These are phyloP conservation scores for Lamprologus sp. DNA, from an alignment of 2,113 vertebrate genomes.

Conservation along the genomic window DNA sequence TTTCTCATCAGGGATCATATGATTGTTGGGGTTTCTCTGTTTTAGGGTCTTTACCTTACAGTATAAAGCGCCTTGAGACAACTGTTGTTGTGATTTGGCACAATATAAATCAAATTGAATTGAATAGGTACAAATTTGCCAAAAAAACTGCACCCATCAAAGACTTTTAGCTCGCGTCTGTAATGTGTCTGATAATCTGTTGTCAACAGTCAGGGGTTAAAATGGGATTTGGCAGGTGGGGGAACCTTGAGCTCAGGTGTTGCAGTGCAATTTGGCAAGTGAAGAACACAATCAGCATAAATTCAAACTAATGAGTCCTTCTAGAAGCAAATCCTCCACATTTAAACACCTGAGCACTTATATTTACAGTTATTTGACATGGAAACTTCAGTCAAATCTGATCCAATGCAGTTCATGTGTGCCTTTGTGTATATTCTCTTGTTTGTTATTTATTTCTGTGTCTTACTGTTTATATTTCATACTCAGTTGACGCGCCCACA, in stretches of 20 bases:
- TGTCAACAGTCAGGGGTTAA: not conserved
- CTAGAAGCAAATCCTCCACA: not conserved
- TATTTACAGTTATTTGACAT: not conserved
- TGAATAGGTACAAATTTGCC: not conserved
- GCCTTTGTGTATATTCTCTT: not conserved
- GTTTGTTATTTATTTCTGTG: not conserved
- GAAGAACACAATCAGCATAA: not conserved
- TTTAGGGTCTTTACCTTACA: not conserved
- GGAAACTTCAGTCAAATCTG: not conserved
- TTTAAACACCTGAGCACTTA: not conserved
- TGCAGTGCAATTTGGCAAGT: not conserved
- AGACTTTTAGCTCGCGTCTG: fast-evolving
- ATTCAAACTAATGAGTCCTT: not conserved
- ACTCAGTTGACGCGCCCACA: fast-evolving
- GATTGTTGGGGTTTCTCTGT: not conserved
- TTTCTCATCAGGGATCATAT: not conserved
- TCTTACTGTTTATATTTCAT: not conserved
- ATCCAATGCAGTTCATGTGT: not conserved
- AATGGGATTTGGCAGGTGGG: not conserved
- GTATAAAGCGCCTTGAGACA: fast-evolving
- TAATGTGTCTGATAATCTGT: not conserved
- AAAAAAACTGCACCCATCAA: not conserved
- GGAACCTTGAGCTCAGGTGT: not conserved
- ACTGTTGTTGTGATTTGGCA: not conserved
- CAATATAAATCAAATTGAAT: not conserved